phyloP scores from a whole-genome alignment of 2,797 vertebrate genomes.

The Brachyrhaphis roseni region DNA sequence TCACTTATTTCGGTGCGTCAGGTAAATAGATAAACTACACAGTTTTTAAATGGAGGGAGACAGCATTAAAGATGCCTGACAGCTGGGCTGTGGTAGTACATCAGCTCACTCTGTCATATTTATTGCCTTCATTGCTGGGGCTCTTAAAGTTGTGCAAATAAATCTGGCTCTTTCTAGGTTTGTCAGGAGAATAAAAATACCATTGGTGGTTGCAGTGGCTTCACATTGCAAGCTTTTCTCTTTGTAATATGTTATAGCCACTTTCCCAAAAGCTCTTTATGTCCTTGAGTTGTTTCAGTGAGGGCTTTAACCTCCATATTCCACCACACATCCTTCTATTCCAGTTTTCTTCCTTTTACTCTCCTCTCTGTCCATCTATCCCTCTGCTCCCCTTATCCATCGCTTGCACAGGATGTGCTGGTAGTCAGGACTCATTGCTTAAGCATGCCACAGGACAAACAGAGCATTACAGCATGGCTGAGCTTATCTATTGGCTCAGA shows the following conservation, averaged over 20 bases:
- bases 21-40: conserved; percentile 70
- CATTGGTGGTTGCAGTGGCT: conserved; percentile 46
- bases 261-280: conserved; percentile 75
- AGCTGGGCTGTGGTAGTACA: conserved; percentile 73
- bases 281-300: conserved; percentile 75
- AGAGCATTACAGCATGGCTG: conserved; percentile 70
- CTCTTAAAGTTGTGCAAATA: conserved; percentile 78
- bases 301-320: conserved; percentile 28
- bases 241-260: conserved; percentile 62
- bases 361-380: conserved; percentile 38
- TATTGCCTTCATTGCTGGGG: conserved; percentile 77
- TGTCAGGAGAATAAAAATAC: conserved; percentile 55
- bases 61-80: conserved; percentile 76
- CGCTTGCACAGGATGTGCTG: conserved; percentile 60
- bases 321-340: conserved; percentile 34
- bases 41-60: conserved; percentile 68
- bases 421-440: conserved; percentile 68
- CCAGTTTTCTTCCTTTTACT: conserved; percentile 46
- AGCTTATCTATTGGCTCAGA: conserved; percentile 76
- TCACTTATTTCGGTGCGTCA: conserved; percentile 65
- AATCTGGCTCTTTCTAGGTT: conserved; percentile 80
- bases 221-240: conserved; percentile 56
- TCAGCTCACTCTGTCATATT: conserved; percentile 77
- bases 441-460: conserved; percentile 68
- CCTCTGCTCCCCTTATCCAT: conserved; percentile 39